Evolutionary conservation across 1,140 invertebrate genomes (phyloP), one percentile per base, ranked within the genome.

Genomic region (Oedothorax gibbosus): DNA sequence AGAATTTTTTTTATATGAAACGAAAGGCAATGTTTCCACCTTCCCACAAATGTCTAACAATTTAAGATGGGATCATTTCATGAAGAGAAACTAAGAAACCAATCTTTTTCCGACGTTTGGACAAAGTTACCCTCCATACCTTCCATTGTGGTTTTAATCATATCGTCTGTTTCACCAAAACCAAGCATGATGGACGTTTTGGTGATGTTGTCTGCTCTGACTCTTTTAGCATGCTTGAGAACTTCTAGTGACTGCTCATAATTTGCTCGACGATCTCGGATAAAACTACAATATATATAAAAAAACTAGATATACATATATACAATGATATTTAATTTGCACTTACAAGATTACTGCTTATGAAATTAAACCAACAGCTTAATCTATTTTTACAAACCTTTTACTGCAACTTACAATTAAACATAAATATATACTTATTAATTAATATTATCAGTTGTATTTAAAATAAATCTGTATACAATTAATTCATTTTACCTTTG

Each of bases 151-250:
- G 96, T 93, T 88, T 94, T 91, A 10, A 99, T 92, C 92, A 99
- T 94, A 77, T 94, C 93, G 89, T 99, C 97, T 0, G 94, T 96
- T 92, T 99, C 99, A 0, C 98, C 98, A 2, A 99, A 91, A 8
- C 98, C 99, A 15, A 99, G 91, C 99, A 99, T 99, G 85, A 99
- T 95, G 0, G 98, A 99, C 2, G 97, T 97, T 91, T 99, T 99
- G 0, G 98, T 99, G 56, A 99, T 93, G 53, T 99, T 89, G 86
- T 94, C 92, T 0, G 94, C 92, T 90, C 96, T 95, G 7, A 93
- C 90, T 80, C 92, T 91, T 91, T 99, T 98, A 0, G 95, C 97
- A 86, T 93, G 92, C 88, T 93, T 91, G 12, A 99, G 90, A 14
- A 98, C 97, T 71, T 91, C 90, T 64, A 99, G 88, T 7, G 97